Conservation (phyloP, 1,140 invertebrate species). For the Contarinia nasturtii region DNA sequence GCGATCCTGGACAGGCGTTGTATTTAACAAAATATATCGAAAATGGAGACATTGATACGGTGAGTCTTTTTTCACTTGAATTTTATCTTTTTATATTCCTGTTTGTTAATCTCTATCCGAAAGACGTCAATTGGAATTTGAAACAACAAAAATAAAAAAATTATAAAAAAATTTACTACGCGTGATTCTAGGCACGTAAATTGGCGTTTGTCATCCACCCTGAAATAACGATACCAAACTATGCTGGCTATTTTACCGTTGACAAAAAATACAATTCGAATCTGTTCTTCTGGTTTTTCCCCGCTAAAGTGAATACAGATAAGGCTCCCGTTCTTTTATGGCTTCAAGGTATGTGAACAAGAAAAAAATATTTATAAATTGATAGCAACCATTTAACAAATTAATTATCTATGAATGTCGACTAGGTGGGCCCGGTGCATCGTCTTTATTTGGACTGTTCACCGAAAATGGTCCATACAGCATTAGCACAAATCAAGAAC, state of each 20-base stretch:
- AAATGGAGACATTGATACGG: conserved; percentile 27
- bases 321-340: background rate
- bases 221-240: conserved; percentile 6
- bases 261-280: conserved; percentile 43
- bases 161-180: no score
- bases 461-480: conserved; percentile 61
- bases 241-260: conserved; percentile 52
- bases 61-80: background rate
- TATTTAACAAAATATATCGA: conserved; percentile 46
- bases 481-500: conserved; percentile 22
- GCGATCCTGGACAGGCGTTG: conserved; percentile 38
- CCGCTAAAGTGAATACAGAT: conserved; percentile 24
- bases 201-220: background rate
- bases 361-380: no score
- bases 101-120: no score
- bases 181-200: no score
- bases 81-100: no score
- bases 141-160: no score
- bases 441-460: conserved; percentile 64
- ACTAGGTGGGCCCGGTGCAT: conserved; percentile 53
- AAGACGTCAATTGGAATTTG: no score
- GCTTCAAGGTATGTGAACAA: background rate
- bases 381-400: no score
- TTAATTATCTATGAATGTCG: background rate
- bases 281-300: conserved; percentile 65